phyloP scores from a whole-genome alignment of 1,140 invertebrate genomes.

The Drosophila quadrilineata region DNA sequence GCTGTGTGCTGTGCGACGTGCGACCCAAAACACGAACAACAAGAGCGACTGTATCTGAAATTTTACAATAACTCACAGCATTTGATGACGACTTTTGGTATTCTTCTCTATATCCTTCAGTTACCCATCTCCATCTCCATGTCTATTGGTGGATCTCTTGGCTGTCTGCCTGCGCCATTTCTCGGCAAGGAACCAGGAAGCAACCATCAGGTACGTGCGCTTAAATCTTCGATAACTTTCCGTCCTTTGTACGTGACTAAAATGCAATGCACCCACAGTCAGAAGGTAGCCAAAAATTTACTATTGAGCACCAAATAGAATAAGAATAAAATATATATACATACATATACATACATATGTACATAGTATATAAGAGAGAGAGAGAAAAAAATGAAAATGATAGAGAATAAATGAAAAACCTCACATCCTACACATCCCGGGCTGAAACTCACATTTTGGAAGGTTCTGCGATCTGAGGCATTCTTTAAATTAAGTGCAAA shows the following conservation, averaged over 20 bases:
- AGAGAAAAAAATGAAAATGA: too few species aligned
- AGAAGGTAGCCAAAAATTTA: slow-evolving; percentile 20
- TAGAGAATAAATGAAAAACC: too few species aligned
- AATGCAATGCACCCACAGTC: slow-evolving; percentile 55
- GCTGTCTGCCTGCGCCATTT: slow-evolving; percentile 20
- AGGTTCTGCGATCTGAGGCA: slow-evolving; percentile 24
- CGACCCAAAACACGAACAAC: slow-evolving; percentile 10
- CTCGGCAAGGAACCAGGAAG: slow-evolving; percentile 43
- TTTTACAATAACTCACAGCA: slow-evolving; percentile 73
- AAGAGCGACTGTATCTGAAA: slow-evolving; percentile 41
- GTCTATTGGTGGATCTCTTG: not conserved
- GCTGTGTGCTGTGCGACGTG: slow-evolving; percentile 6
- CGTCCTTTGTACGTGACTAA: slow-evolving; percentile 68
- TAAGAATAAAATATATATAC: slow-evolving; percentile 23
- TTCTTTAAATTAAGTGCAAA: slow-evolving; percentile 56
- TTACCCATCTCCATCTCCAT: not conserved
- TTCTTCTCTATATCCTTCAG: not conserved
- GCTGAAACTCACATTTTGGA: too few species aligned
- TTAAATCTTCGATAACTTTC: slow-evolving; percentile 78
- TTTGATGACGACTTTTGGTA: slow-evolving; percentile 63
- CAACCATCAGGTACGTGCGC: slow-evolving; percentile 71
- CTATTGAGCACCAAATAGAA: slow-evolving; percentile 21
- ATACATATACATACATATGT: too few species aligned
- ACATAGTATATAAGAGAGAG: too few species aligned
- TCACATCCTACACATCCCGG: too few species aligned